A percentile compares a stretch with the other conserved stretches of the same genome.
phyloP scores from a whole-genome alignment of 2,888 invertebrate species.

The Brenthis daphne region DNA sequence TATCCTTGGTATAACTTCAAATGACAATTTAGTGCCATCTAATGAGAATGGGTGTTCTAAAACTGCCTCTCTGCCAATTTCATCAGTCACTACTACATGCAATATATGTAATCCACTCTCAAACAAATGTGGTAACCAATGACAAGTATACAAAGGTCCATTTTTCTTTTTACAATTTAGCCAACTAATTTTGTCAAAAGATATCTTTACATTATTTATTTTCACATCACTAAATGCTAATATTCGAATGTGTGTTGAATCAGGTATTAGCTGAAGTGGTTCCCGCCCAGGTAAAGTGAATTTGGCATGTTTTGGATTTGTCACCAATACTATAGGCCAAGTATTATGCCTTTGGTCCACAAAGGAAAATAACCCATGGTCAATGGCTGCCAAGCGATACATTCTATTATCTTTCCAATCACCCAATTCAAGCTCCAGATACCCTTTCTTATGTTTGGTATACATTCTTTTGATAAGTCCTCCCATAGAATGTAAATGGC shows the following conservation, averaged over 20 bases:
- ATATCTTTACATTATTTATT: slow-evolving; percentile 85
- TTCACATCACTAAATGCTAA: slow-evolving; percentile 88
- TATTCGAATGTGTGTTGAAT: slow-evolving; percentile 91
- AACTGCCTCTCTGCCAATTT: slow-evolving; percentile 77
- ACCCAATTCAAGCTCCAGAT: slow-evolving; percentile 92
- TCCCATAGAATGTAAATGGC: slow-evolving; percentile 93
- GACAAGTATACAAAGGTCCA: slow-evolving; percentile 87
- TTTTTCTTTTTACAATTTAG: slow-evolving; percentile 80
- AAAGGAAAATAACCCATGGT: slow-evolving; percentile 94
- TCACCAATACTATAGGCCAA: slow-evolving; percentile 92
- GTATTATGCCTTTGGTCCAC: slow-evolving; percentile 87
- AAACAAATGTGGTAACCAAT: slow-evolving; percentile 88
- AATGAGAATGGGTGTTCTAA: slow-evolving; percentile 89
- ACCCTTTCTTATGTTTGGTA: slow-evolving; percentile 90
- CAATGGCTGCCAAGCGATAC: slow-evolving; percentile 92
- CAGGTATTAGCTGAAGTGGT: slow-evolving; percentile 84
- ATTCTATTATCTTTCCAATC: slow-evolving; percentile 96
- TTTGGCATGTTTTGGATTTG: slow-evolving; percentile 94
- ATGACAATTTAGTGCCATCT: slow-evolving; percentile 86
- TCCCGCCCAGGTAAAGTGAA: slow-evolving; percentile 89
- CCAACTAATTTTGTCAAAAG: slow-evolving; percentile 86
- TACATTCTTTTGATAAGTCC: slow-evolving; percentile 93
- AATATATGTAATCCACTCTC: slow-evolving; percentile 85
- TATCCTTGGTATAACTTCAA: slow-evolving; percentile 86
- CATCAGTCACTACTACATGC: slow-evolving; percentile 83